Evolutionary conservation across 2,113 vertebrate genomes (phyloP).

Genomic region (Polyodon spathula): DNA sequence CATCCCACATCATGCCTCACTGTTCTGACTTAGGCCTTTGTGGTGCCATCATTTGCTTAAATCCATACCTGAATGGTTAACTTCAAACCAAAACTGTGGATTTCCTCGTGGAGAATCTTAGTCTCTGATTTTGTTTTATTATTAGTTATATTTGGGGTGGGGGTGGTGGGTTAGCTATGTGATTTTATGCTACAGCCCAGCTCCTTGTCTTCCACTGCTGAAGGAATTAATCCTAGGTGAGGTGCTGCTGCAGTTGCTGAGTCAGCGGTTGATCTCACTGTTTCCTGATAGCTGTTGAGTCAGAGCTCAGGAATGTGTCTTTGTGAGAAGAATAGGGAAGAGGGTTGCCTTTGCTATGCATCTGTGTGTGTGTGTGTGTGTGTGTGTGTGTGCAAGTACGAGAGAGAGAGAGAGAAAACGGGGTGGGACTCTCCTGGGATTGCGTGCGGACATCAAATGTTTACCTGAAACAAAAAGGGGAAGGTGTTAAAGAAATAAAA

Average conservation of each 20-base stretch:
- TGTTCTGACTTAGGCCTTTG: no score
- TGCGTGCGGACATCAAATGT: conserved; percentile 55
- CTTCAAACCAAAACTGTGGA: no score
- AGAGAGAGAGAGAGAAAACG: conserved; percentile 42
- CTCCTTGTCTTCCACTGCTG: background rate
- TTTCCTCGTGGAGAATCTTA: no score
- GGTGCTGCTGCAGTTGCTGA: conserved; percentile 50
- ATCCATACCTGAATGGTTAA: no score
- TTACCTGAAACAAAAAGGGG: conserved; percentile 64
- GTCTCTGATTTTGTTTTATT: no score
- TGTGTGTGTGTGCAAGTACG: conserved; percentile 28
- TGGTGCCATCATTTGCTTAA: no score
- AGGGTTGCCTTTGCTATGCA: conserved; percentile 10
- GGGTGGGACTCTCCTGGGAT: conserved; percentile 55
- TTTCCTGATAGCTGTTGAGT: conserved; percentile 18
- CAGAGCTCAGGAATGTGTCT: conserved; percentile 45
- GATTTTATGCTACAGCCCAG: no score
- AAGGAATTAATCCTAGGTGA: conserved; percentile 7
- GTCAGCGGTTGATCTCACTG: conserved; percentile 35
- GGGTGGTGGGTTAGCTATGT: no score
- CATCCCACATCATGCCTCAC: no score
- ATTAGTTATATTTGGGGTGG: no score
- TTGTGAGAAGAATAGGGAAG: conserved; percentile 42
- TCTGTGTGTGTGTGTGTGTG: conserved; percentile 9
- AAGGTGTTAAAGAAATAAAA: conserved; percentile 50